A percentile compares a stretch with the other conserved stretches of the same genome.
Conservation (phyloP, 1,140 invertebrate species). For the Epicauta chinensis region DNA sequence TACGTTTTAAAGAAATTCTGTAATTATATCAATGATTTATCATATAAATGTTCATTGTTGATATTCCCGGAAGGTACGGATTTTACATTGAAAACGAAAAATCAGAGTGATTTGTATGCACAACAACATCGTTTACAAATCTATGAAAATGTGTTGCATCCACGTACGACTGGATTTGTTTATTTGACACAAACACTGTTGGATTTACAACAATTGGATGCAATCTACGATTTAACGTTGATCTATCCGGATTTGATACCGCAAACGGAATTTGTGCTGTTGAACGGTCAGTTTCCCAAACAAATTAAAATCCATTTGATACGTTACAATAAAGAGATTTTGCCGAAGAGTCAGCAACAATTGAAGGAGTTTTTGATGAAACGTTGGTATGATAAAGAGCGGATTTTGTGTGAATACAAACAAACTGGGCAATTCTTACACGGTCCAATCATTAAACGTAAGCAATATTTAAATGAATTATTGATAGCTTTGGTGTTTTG, state of each 20-base stretch:
- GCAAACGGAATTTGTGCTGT: slow-evolving; percentile 58
- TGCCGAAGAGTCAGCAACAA: too few species aligned
- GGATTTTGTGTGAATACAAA: slow-evolving; percentile 53
- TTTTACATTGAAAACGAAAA: slow-evolving; percentile 63
- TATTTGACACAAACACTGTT: slow-evolving; percentile 63
- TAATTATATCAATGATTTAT: slow-evolving; percentile 64
- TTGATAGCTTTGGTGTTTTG: too few species aligned
- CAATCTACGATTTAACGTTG: slow-evolving; percentile 75
- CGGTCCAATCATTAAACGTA: too few species aligned
- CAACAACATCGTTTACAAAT: slow-evolving; percentile 56
- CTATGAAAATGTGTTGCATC: slow-evolving; percentile 75
- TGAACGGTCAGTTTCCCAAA: slow-evolving; percentile 62
- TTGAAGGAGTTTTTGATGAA: slow-evolving; percentile 56
- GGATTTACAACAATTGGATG: slow-evolving; percentile 55
- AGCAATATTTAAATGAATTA: too few species aligned
- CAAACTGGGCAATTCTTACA: slow-evolving; percentile 45
- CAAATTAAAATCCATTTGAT: slow-evolving; percentile 68
- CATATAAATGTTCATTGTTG: slow-evolving; percentile 60
- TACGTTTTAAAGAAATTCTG: slow-evolving; percentile 58
- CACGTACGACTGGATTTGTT: slow-evolving; percentile 78
- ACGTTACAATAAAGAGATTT: too few species aligned
- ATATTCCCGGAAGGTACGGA: slow-evolving; percentile 90
- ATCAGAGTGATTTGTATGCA: slow-evolving; percentile 68
- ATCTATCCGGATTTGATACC: slow-evolving; percentile 64
- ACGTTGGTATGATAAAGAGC: slow-evolving; percentile 68